A percentile compares a stretch with the other conserved stretches of the same genome.
Evolutionary conservation across 64 coral and sea anemone species (phyloP).

Genomic region (Catalaphyllia jardinei): DNA sequence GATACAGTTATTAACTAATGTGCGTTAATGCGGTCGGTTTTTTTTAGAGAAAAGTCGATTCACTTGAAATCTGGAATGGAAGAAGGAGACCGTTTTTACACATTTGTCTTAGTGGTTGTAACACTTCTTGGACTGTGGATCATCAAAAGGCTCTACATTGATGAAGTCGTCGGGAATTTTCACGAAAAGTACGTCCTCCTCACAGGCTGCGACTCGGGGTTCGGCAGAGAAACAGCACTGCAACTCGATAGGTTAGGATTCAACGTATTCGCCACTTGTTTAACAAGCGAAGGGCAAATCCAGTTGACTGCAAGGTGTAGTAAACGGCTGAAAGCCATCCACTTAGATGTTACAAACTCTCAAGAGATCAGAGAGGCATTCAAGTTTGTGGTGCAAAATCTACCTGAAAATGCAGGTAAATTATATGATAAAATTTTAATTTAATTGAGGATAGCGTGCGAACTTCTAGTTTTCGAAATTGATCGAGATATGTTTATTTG

Average conservation of each 20-base stretch:
- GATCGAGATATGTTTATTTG: neutral
- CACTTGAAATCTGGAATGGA: conserved; percentile 2
- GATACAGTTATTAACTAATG: too few species aligned
- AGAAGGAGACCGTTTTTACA: conserved; percentile 2
- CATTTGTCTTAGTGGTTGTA: neutral
- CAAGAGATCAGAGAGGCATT: conserved; percentile 29
- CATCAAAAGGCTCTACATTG: neutral
- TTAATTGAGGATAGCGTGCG: neutral
- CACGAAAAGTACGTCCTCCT: conserved; percentile 51
- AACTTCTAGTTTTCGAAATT: neutral
- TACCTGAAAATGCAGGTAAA: conserved; percentile 41
- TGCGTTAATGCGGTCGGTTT: neutral
- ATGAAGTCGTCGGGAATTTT: neutral
- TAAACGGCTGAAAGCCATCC: conserved; percentile 9
- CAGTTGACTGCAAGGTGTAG: conserved; percentile 15
- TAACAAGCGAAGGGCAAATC: conserved; percentile 41
- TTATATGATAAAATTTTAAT: neutral
- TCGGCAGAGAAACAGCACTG: conserved; percentile 50
- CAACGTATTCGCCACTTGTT: conserved; percentile 60
- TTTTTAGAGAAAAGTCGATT: neutral
- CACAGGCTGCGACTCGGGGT: conserved; percentile 61
- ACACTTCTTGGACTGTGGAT: conserved; percentile 8
- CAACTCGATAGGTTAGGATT: conserved; percentile 56
- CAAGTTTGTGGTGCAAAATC: neutral
- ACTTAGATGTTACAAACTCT: conserved; percentile 59